Conservation (phyloP, 2,797 vertebrate genomes). For the Coendou prehensilis region DNA sequence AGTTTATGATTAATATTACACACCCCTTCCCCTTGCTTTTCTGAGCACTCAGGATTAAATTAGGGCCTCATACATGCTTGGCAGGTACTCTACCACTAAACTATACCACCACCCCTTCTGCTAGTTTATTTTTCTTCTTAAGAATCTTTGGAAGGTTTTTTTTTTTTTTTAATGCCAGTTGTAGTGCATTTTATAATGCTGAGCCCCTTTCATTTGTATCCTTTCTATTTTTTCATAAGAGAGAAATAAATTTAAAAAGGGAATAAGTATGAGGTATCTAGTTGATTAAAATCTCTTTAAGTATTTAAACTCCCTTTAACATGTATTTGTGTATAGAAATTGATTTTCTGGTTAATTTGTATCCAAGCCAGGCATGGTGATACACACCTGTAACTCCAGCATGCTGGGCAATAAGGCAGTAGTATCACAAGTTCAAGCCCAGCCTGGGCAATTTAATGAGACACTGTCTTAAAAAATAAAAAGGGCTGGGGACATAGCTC, state of each 20-base stretch:
- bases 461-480: neutral
- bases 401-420: neutral
- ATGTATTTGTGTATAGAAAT: conserved; percentile 26
- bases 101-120: neutral
- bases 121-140: conserved; percentile 65
- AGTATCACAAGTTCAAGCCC: neutral
- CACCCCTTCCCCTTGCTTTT: neutral
- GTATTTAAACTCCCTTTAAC: neutral
- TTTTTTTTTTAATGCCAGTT: neutral
- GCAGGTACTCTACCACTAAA: neutral
- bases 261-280: neutral
- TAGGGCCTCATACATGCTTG: neutral
- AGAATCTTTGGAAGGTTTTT: neutral
- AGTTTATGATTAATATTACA: conserved; percentile 31
- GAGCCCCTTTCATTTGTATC: conserved; percentile 5
- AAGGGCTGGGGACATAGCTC: neutral
- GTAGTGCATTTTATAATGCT: neutral
- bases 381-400: neutral
- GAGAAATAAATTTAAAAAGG: conserved; percentile 69
- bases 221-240: conserved; percentile 48
- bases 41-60: neutral
- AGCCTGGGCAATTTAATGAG: neutral
- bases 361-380: neutral
- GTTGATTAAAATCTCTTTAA: conserved; percentile 47
- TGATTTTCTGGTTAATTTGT: conserved; percentile 47